Evolutionary conservation across 2,888 invertebrate genomes (phyloP), one percentile per base, ranked within the genome.

Genomic region (Nipponacmea schrenckii): DNA sequence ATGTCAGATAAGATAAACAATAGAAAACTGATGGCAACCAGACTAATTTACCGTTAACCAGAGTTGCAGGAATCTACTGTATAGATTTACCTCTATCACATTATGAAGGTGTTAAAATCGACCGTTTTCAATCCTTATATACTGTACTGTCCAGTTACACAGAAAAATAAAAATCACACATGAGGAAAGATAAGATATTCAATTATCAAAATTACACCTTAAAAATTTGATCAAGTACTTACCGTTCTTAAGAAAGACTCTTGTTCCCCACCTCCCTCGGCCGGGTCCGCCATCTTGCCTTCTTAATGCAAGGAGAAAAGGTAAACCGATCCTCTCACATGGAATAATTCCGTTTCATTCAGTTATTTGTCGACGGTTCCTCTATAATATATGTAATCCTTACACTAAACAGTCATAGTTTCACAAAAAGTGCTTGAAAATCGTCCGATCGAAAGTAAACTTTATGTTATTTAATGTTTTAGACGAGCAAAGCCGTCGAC

Each of bases 241-340:
- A 98, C 98, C 93, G 98, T 98, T 88, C 98, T 94, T 87, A 98
- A 93, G 92, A 98, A 98, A 90, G 98, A 98, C 91, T 98, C 98
- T 91, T 98, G 98, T 91, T 98, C 98, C 82, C 96, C 95, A 88
- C 96, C 96, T 50, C 85, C 83, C 76, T 89, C 89, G 65, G 88
- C 87, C 64, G 87, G 83, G 77, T 89, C 89, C 76, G 87, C 85
- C 89, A 89, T 89, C 44, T 66, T 70, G 46, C n/a, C 65, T 50
- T 17, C 45, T 39, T 62, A 45, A n/a, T n/a, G 26, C 20, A 24
- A 39, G 27, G 67, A 66, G 50, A 63, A 67, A 67, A 17, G 70
- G 66, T 48, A 26, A 27, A 20, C 46, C 39, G 2, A 26, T 14
- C 67, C 67, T 26, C 64, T 67, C 27, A 8, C 2, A 17, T 17